Evolutionary conservation across 1,140 invertebrate species (phyloP), one percentile per base, ranked within the genome.

Genomic region (Scaptomyza pallida): DNA sequence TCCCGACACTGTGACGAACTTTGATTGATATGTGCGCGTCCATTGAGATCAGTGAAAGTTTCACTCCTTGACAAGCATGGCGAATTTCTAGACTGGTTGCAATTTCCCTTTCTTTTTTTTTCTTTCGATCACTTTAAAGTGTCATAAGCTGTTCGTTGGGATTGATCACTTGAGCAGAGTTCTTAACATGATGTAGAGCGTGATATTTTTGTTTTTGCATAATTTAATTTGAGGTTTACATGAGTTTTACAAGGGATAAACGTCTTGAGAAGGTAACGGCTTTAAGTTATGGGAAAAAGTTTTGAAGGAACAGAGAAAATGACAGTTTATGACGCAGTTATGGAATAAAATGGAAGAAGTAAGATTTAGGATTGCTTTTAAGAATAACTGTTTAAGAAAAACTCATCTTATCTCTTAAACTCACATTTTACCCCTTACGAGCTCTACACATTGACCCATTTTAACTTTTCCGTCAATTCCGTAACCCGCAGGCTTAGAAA

Each of bases 1-100:
- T 90, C 85, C 75, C 71, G 83, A 89, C 89, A 90, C 55, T 78
- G 70, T 89, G 89, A 90, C 89, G 85, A 90, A 90, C 74, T 90
- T 90, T 90, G 89, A 90, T 90, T 90, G 89, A 90, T 90, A 81
- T 76, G 75, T 74, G 68, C 75, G 48, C 52, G 72, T 68, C 41
- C 47, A 6, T 43, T 13, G 54, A 50, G 85, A 89, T 88, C 75
- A 67, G 83, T 63, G 77, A 71, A 86, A 81, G 64, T 68, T 57
- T 47, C 61, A 26, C 35, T 12, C 12, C n/a, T n/a, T 71, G 82
- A 86, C 81, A 78, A 72, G 54, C 83, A 55, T 88, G 23, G 75
- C 83, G 72, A 88, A 88, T 89, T 76, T 45, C 4, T 26, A 40
- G 73, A 85, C 72, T 75, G 75, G 71, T 81, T 77, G 61, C 61